A percentile compares a stretch with the other conserved stretches of the same genome.
Evolutionary conservation across 1,140 invertebrate species (phyloP).

Genomic region (Grapholita molesta): DNA sequence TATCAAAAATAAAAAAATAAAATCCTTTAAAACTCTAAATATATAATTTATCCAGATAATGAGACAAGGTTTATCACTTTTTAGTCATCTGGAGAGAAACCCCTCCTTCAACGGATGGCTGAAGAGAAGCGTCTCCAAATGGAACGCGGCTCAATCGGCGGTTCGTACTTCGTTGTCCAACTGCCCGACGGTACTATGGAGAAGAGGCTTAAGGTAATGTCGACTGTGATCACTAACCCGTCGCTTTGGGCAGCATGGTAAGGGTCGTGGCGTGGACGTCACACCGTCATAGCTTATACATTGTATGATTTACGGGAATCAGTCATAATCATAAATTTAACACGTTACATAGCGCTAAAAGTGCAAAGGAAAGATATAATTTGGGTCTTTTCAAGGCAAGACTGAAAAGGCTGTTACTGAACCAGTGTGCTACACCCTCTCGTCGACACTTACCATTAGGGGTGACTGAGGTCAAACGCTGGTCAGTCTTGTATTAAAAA

Average conservation of each 20-base stretch:
- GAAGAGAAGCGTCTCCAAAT: slow-evolving; percentile 93
- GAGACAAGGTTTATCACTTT: slow-evolving; percentile 21
- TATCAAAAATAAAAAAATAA: too few species aligned
- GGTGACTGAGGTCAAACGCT: too few species aligned
- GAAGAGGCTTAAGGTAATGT: slow-evolving; percentile 85
- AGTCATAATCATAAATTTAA: neutral
- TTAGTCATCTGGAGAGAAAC: slow-evolving; percentile 82
- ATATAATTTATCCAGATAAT: too few species aligned
- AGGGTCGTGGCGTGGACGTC: neutral
- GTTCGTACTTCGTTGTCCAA: slow-evolving; percentile 94
- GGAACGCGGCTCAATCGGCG: slow-evolving; percentile 92
- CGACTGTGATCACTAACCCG: neutral
- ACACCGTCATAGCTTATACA: neutral
- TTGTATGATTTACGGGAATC: neutral
- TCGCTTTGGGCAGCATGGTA: slow-evolving; percentile 7
- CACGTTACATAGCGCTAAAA: neutral
- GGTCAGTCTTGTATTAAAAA: too few species aligned
- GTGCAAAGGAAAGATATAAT: too few species aligned
- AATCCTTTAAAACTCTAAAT: too few species aligned
- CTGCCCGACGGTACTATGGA: slow-evolving; percentile 94
- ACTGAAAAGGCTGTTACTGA: too few species aligned
- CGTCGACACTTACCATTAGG: too few species aligned
- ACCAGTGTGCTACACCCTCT: too few species aligned
- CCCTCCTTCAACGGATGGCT: slow-evolving; percentile 91
- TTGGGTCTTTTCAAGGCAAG: too few species aligned